These are phyloP conservation scores for Atta cephalotes DNA, from an alignment of 1,140 invertebrate species.

Conservation along the genomic window DNA sequence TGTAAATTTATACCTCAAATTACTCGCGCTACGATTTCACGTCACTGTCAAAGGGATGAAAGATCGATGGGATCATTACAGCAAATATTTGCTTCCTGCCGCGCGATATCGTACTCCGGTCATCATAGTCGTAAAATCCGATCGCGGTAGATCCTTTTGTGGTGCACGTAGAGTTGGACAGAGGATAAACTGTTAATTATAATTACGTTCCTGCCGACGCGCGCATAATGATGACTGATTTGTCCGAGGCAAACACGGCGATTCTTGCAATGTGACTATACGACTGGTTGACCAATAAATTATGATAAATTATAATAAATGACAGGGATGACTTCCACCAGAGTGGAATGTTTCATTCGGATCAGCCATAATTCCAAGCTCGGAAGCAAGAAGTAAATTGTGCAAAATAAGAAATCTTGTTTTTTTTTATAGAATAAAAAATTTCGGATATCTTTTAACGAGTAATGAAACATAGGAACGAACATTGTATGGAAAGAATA, in stretches of 20 bases:
- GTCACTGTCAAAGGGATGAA: slow-evolving; percentile 44
- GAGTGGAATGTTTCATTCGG: slow-evolving; percentile 47
- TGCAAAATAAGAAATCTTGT: background rate
- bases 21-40: slow-evolving; percentile 36
- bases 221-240: slow-evolving; percentile 78
- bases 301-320: slow-evolving; percentile 74
- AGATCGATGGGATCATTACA: slow-evolving; percentile 53
- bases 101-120: slow-evolving; percentile 15
- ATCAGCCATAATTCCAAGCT: slow-evolving; percentile 6
- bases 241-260: slow-evolving; percentile 60
- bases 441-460: background rate
- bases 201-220: slow-evolving; percentile 71
- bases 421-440: background rate
- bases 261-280: slow-evolving; percentile 73
- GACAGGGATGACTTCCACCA: slow-evolving; percentile 55
- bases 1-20: slow-evolving; percentile 49
- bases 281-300: slow-evolving; percentile 76
- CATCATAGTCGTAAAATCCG: slow-evolving; percentile 47
- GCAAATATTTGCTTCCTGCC: slow-evolving; percentile 51
- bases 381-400: slow-evolving; percentile 23
- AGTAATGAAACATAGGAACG: background rate
- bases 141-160: slow-evolving; percentile 62
- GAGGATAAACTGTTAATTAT: slow-evolving; percentile 79
- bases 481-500: background rate
- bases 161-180: slow-evolving; percentile 16